Evolutionary conservation across 2,797 vertebrate genomes (phyloP), one percentile per base, ranked within the genome.

Genomic region (Apodemus agrarius): DNA sequence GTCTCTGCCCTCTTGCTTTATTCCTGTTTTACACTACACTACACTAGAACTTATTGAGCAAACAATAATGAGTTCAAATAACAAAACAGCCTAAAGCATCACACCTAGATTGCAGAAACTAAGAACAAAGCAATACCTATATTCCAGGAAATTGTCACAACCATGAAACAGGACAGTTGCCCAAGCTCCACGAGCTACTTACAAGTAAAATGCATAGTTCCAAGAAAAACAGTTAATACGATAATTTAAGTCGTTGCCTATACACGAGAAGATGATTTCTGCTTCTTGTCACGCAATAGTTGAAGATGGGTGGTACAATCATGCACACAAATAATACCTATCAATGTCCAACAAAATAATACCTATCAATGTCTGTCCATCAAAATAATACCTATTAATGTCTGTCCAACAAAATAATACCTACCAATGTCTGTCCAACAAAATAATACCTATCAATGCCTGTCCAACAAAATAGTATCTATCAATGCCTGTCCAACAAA

Each of bases 11-110:
- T 3, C 87, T 34, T 74, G 1, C 16, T 40, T 85, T 81, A 84
- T 11, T 7, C 74, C 1, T 31, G 6, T 24, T 84, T 84, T 89
- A 29, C 34, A 82, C 11, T 22, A 90, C n/a, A n/a, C n/a, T n/a
- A n/a, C n/a, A n/a, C n/a, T n/a, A n/a, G 22, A 89, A 76, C 6
- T 91, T 65, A 59, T 81, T 22, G 87, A 87, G 75, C n/a, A 92
- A 91, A 85, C 29, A 85, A 16, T 34, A n/a, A 52, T 52, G 83
- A 86, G 63, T 24, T 63, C 37, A 19, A 81, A 72, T 59, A 69
- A 84, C 61, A 34, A 91, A 80, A 82, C 2, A 31, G 24, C 16
- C 2, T 59, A 90, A 40, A 83, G 83, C 9, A 57, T 69, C 34
- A 61, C 46, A 75, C 13, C 6, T 72, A 92, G 86, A 82, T n/a